Conservation (phyloP, 2,797 vertebrate genomes). For the Darevskia mixta region DNA sequence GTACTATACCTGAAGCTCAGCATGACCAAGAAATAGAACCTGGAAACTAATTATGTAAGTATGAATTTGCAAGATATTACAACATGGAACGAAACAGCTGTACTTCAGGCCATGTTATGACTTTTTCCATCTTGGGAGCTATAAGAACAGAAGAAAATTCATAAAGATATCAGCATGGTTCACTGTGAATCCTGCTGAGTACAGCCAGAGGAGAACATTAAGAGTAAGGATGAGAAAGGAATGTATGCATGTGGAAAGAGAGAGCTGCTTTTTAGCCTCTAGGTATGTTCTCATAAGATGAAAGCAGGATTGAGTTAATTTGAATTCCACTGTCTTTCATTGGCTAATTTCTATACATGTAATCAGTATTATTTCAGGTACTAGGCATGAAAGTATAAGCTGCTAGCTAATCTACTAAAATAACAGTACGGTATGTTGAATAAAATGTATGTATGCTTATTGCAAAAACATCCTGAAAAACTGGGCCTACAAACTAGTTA, state of each 20-base stretch:
- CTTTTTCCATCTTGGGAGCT: neutral
- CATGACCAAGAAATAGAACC: neutral
- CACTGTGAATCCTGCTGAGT: constrained; percentile 2
- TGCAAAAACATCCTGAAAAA: neutral
- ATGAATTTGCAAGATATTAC: neutral
- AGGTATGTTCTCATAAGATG: neutral
- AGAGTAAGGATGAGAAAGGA: neutral
- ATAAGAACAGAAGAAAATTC: neutral
- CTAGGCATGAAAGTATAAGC: neutral
- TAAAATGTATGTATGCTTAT: neutral
- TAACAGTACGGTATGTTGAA: neutral
- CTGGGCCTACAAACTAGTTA: neutral
- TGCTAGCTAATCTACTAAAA: neutral
- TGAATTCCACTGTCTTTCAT: neutral
- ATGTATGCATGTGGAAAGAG: neutral
- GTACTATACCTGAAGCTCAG: neutral
- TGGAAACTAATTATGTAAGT: neutral
- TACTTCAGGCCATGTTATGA: neutral
- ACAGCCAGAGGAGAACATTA: constrained; percentile 17
- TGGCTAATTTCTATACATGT: neutral
- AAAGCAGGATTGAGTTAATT: constrained; percentile 6
- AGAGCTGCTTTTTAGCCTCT: constrained; percentile 7
- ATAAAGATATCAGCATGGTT: constrained; percentile 8
- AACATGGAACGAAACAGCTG: neutral
- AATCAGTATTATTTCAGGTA: constrained; percentile 4